A percentile compares a stretch with the other conserved stretches of the same genome.
phyloP scores from a whole-genome alignment of 1,140 invertebrate genomes.

The Triops longicaudatus region DNA sequence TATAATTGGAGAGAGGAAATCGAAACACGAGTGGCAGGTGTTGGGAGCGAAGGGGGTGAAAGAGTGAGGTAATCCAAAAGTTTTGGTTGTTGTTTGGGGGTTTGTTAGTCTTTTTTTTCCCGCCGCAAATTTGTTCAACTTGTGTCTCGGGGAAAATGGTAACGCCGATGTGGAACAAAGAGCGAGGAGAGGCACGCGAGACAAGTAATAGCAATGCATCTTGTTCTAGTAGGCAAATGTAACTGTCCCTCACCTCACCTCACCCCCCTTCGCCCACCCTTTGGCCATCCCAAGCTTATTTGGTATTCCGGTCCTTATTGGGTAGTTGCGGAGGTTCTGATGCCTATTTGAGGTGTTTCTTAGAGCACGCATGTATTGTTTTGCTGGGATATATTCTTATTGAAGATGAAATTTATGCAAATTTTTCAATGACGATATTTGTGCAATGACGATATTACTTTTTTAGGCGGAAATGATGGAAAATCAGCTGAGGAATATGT shows the following conservation, averaged over 20 bases:
- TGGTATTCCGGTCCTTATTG: neutral
- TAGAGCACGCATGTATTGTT: too few relatives aligned
- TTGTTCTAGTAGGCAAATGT: neutral
- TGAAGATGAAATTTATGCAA: neutral
- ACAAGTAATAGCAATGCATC: constrained; percentile 12
- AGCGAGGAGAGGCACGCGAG: neutral
- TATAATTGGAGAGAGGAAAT: neutral
- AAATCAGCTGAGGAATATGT: constrained; percentile 10
- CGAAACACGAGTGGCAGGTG: neutral
- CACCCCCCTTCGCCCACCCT: neutral
- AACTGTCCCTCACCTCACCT: neutral
- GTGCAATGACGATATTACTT: neutral
- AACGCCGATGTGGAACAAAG: neutral
- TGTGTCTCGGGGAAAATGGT: constrained; percentile 4
- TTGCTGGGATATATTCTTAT: neutral
- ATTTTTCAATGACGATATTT: neutral
- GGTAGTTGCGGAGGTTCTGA: neutral
- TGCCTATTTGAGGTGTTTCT: too few relatives aligned
- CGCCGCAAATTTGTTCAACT: neutral
- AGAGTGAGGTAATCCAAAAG: too few relatives aligned
- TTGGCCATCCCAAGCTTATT: neutral
- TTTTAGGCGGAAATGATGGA: constrained; percentile 2
- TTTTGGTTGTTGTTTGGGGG: neutral
- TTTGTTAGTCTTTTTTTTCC: neutral
- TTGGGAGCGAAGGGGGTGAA: neutral